phyloP scores from a whole-genome alignment of 2,797 vertebrate species.

The Nyctalus aviator region DNA sequence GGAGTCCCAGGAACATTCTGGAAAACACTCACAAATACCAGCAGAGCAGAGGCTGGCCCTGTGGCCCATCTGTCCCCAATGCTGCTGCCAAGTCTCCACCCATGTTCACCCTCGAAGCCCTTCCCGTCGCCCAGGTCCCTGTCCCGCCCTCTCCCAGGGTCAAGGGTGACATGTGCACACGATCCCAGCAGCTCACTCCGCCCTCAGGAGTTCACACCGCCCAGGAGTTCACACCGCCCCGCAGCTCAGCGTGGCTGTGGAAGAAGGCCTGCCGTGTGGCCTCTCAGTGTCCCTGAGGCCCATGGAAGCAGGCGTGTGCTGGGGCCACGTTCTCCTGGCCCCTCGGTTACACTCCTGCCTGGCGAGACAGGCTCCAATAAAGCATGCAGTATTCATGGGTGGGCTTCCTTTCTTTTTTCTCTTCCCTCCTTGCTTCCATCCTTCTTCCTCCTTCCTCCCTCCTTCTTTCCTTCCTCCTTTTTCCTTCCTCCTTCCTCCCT shows the following conservation, averaged over 20 bases:
- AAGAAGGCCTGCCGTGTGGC: constrained; percentile 74
- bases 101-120: background rate
- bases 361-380: background rate
- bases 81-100: background rate
- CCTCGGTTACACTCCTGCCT: constrained; percentile 59
- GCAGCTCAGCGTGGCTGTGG: constrained; percentile 65
- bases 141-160: background rate
- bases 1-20: constrained; percentile 42
- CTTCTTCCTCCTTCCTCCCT: background rate
- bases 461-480: no score
- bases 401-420: background rate
- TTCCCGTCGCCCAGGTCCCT: background rate
- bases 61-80: constrained; percentile 30
- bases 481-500: rapidly evolving
- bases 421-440: no score
- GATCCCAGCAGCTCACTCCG: no score
- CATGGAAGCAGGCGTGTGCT: constrained; percentile 30
- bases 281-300: constrained; percentile 48
- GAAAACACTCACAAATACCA: constrained; percentile 60
- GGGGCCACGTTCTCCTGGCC: constrained; percentile 47
- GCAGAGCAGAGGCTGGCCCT: background rate
- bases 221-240: background rate
- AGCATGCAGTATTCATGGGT: background rate
- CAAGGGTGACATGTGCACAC: background rate
- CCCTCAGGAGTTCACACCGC: no score